These are phyloP conservation scores for Ips nitidus DNA, from an alignment of 1,140 invertebrate genomes.

Conservation along the genomic window DNA sequence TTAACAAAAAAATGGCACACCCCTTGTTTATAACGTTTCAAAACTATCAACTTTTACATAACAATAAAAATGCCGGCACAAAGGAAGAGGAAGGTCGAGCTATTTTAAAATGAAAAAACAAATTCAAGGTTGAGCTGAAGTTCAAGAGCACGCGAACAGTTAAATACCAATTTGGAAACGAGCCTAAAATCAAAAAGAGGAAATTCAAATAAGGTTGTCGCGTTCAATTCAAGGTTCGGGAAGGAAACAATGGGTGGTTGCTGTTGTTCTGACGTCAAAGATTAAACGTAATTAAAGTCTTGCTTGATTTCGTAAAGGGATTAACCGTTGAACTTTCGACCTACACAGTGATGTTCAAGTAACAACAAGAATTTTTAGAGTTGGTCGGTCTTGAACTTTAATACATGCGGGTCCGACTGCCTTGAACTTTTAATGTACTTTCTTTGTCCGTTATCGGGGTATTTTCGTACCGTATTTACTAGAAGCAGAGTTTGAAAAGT, in stretches of 20 bases:
- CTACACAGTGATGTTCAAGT: not conserved
- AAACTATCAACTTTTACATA: not conserved
- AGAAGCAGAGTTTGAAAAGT: too few relatives aligned
- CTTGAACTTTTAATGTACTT: too few relatives aligned
- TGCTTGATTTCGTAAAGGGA: not conserved
- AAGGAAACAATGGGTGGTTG: not conserved
- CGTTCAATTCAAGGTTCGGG: not conserved
- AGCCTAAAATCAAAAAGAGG: conserved; percentile 5
- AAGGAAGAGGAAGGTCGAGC: conserved; percentile 9
- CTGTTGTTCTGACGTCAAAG: too few relatives aligned
- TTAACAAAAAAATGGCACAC: too few relatives aligned
- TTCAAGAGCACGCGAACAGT: conserved; percentile 15
- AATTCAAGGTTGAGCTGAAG: conserved; percentile 16
- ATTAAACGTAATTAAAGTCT: too few relatives aligned
- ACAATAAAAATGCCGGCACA: not conserved
- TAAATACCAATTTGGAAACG: conserved; percentile 11
- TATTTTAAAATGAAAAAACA: not conserved
- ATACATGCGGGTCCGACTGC: too few relatives aligned
- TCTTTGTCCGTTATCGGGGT: too few relatives aligned
- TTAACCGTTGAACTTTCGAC: not conserved
- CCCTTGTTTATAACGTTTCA: too few relatives aligned
- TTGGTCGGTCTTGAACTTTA: too few relatives aligned
- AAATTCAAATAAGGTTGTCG: conserved; percentile 6
- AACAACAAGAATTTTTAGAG: too few relatives aligned
- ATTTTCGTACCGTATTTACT: too few relatives aligned